A percentile compares a stretch with the other conserved stretches of the same genome.
These are phyloP conservation scores for Chamaetylas fuelleborni DNA, from an alignment of 2,113 vertebrate species.

Conservation along the genomic window DNA sequence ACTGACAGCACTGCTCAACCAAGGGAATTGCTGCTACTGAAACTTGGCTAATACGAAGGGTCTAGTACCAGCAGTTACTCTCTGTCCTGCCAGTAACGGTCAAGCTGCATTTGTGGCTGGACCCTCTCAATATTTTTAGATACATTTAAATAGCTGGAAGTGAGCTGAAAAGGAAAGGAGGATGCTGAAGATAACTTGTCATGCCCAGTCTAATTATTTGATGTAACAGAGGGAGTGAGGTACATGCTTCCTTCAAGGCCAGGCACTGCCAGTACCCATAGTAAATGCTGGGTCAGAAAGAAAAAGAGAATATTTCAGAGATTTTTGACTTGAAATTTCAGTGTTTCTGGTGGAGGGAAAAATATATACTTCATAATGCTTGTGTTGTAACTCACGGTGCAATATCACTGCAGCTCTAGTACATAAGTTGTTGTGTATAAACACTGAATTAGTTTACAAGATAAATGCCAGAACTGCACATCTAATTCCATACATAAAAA, in stretches of 20 bases:
- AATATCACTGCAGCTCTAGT: not conserved
- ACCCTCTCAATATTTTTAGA: not conserved
- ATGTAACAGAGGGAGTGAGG: rapidly evolving
- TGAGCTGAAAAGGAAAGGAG: not conserved
- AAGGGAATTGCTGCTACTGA: not conserved
- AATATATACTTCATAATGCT: not conserved
- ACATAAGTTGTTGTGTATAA: not conserved
- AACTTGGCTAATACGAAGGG: not conserved
- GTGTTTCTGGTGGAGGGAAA: not conserved
- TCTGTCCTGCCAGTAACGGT: not conserved
- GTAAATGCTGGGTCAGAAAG: not conserved
- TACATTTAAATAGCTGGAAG: not conserved
- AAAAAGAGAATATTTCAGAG: not conserved
- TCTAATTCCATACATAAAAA: not conserved
- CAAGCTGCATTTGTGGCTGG: not conserved
- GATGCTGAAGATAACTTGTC: not conserved
- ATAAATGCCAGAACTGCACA: not conserved
- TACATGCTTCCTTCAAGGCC: not conserved
- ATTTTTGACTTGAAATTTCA: not conserved
- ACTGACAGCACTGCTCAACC: not conserved
- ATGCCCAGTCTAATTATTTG: not conserved
- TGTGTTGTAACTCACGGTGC: not conserved
- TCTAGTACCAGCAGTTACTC: not conserved
- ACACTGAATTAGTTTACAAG: not conserved
- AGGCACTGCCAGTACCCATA: not conserved